Percentiles rank a stretch among this genome's conserved stretches.
phyloP scores from a whole-genome alignment of 2,113 vertebrate species.

The Thymallus thymallus region DNA sequence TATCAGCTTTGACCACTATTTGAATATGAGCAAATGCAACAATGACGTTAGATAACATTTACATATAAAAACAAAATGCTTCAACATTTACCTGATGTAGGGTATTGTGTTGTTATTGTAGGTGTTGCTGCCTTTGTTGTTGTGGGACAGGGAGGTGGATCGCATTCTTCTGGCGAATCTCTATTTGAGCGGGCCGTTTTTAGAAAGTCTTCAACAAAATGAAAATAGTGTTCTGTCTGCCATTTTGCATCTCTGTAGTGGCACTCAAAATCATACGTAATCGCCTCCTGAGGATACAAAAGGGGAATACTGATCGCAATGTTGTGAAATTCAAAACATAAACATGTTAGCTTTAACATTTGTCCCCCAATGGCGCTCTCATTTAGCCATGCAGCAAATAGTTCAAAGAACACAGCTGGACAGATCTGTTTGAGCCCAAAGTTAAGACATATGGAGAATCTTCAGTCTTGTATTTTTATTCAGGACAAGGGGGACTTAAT shows the following conservation, averaged over 20 bases:
- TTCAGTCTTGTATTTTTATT: too few relatives aligned
- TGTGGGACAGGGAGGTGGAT: conserved; percentile 69
- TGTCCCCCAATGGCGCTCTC: too few relatives aligned
- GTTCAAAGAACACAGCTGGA: too few relatives aligned
- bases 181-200: conserved; percentile 58
- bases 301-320: not conserved
- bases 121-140: conserved; percentile 29
- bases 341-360: not conserved
- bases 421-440: too few relatives aligned
- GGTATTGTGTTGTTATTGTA: conserved; percentile 6
- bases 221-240: conserved; percentile 70
- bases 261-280: conserved; percentile 74
- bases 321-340: not conserved
- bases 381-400: too few relatives aligned
- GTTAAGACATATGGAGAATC: too few relatives aligned
- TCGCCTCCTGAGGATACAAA: conserved; percentile 51
- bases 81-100: conserved; percentile 42
- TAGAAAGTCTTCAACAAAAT: conserved; percentile 72
- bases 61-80: too few relatives aligned
- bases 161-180: conserved; percentile 57
- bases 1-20: too few relatives aligned
- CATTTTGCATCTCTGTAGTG: conserved; percentile 71
- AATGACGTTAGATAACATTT: too few relatives aligned
- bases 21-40: too few relatives aligned
- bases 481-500: too few relatives aligned